A percentile compares a stretch with the other conserved stretches of the same genome.
These are phyloP conservation scores for Zeus faber DNA, from an alignment of 2,113 vertebrate species.

Conservation along the genomic window DNA sequence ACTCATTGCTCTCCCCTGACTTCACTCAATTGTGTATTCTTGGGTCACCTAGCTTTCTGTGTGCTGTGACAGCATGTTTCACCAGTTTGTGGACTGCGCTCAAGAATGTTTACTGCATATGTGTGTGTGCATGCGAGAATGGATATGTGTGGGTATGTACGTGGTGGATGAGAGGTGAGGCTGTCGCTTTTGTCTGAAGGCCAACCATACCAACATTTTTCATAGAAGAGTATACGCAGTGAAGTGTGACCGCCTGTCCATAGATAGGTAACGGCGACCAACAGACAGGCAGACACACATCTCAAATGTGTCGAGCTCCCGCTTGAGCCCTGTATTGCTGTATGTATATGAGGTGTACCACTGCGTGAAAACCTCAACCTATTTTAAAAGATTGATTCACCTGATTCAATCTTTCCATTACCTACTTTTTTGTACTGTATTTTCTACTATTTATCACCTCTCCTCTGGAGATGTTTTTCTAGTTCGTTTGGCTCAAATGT, in stretches of 20 bases:
- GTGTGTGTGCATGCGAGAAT: no score
- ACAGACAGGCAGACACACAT: neutral
- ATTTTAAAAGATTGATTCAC: no score
- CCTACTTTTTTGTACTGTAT: no score
- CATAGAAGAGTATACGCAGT: slow-evolving; percentile 23
- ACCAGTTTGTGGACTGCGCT: slow-evolving; percentile 9
- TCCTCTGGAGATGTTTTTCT: no score
- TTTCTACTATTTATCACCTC: no score
- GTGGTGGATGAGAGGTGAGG: slow-evolving; percentile 19
- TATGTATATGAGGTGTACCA: no score
- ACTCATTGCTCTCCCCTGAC: slow-evolving; percentile 21
- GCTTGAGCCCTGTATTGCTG: no score
- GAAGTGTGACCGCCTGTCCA: slow-evolving; percentile 15
- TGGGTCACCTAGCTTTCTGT: slow-evolving; percentile 20
- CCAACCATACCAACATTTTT: slow-evolving; percentile 22
- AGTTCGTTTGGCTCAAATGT: no score
- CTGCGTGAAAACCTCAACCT: no score
- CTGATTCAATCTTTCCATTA: no score
- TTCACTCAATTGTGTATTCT: no score
- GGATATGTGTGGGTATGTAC: slow-evolving; percentile 7
- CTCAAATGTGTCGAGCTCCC: neutral
- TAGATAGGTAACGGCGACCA: slow-evolving; percentile 17
- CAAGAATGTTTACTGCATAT: no score
- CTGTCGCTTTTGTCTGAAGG: slow-evolving; percentile 16
- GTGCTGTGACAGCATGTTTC: slow-evolving; percentile 50